Evolutionary conservation across 2,113 vertebrate species (phyloP), one percentile per base, ranked within the genome.

Genomic region (Gavialis gangeticus): DNA sequence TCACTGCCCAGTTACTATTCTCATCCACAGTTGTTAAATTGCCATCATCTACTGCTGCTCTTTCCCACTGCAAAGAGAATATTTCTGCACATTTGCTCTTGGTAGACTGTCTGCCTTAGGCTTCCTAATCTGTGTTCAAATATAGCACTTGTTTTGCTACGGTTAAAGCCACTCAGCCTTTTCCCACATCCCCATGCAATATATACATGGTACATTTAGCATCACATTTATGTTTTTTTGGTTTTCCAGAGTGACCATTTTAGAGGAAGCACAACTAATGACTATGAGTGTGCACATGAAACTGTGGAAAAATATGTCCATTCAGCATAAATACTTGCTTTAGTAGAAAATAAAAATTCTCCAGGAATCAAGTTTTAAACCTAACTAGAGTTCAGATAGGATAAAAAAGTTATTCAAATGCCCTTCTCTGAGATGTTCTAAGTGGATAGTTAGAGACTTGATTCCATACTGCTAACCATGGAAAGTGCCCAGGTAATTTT

Each of bases 21-120:
- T 93, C 97, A 83, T 88, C 77, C 78, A 94, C 95, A 96, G 94
- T 96, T 91, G 79, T 95, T 90, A 94, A 89, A 96, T 96, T 95
- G 87, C 95, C 79, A 91, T 90, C 75, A 55, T 10, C 92, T 30
- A 37, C 76, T 94, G 82, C 90, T 84, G 57, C 94, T 97, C 87
- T 84, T 92, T 89, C 85, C 90, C 85, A 57, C 79, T 59, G 60
- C 46, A 16, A 2, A 3, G 89, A 75, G 46, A 69, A 58, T 11
- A 9, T 22, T 95, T 88, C 85, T 92, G 12, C 17, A 10, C 62
- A 55, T 63, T 89, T 95, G 85, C 54, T 89, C 91, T 89, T 95
- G 10, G 1, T 85, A 93, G 88, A 93, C 92, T 84, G 76, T 80
- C 78, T 97, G 77, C 60, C 91, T 80, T 59, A 93, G 94, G 91